Evolutionary conservation across 2,797 vertebrate genomes (phyloP).

Genomic region (Tokudaia tokunoshimensis): DNA sequence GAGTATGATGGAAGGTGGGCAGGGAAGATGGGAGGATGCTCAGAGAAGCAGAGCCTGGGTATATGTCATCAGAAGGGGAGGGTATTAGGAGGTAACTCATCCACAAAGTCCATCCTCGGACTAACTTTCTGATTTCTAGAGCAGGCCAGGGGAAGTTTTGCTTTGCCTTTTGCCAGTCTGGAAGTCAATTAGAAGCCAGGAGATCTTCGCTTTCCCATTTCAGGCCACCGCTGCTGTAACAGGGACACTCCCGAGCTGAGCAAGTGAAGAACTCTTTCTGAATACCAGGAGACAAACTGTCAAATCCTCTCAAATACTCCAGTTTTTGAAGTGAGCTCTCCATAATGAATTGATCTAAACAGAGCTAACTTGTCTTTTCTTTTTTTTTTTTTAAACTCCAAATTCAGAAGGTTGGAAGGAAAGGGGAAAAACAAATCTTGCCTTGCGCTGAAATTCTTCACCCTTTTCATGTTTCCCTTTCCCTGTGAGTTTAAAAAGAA

Average conservation of each 20-base stretch:
- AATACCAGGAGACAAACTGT: conserved; percentile 27
- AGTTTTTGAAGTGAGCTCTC: conserved; percentile 11
- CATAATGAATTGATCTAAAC: conserved; percentile 52
- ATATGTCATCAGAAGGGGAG: neutral
- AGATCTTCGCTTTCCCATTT: neutral
- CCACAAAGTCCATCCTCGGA: neutral
- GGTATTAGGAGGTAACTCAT: neutral
- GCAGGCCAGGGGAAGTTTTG: conserved; percentile 13
- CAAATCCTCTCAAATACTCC: neutral
- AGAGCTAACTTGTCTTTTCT: neutral
- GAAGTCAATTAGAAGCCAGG: conserved; percentile 52
- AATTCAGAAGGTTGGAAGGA: conserved; percentile 34
- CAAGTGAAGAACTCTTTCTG: neutral
- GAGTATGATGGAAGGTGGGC: neutral
- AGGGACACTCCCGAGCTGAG: neutral
- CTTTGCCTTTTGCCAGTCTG: neutral
- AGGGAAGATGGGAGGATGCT: neutral
- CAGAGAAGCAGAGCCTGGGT: neutral
- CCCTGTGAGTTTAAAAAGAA: neutral
- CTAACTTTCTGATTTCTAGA: conserved; percentile 30
- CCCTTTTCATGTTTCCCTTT: conserved; percentile 11
- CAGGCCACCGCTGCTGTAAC: neutral
- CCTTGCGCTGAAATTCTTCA: conserved; percentile 37
- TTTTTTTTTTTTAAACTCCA: neutral
- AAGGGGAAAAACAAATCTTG: neutral